These are phyloP conservation scores for Serilophus lunatus DNA, from an alignment of 2,113 vertebrate genomes.

Conservation along the genomic window DNA sequence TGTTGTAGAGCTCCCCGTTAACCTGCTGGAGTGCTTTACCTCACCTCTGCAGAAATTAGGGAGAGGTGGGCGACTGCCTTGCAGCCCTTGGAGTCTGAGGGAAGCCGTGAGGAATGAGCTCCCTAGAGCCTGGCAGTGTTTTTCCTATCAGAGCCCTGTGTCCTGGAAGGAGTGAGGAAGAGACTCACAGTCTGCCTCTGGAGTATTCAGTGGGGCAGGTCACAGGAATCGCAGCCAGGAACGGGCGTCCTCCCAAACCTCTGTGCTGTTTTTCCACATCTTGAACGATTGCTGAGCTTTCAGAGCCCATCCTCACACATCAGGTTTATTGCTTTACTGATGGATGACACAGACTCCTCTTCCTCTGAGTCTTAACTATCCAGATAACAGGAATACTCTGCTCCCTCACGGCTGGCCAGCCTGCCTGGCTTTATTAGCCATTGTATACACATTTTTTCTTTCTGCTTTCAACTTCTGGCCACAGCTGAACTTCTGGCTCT, in stretches of 20 bases:
- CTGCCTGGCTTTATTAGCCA: neutral
- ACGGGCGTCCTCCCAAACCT: neutral
- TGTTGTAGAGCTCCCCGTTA: neutral
- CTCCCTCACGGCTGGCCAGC: neutral
- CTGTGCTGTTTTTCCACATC: neutral
- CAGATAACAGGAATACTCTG: neutral
- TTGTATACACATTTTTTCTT: neutral
- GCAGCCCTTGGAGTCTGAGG: neutral
- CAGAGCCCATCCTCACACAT: neutral
- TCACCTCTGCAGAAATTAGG: neutral
- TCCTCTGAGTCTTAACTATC: neutral
- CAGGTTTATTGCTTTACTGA: neutral
- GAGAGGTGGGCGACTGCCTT: accelerated
- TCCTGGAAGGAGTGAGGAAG: neutral
- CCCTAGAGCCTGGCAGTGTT: neutral
- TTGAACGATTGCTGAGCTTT: neutral
- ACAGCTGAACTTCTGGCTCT: neutral
- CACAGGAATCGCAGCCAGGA: neutral
- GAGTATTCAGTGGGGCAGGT: neutral
- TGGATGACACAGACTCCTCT: neutral
- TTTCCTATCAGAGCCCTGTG: neutral
- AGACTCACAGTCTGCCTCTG: neutral
- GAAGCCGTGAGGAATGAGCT: neutral
- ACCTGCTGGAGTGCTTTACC: neutral
- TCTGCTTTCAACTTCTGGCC: neutral